These are phyloP conservation scores for Acanthisitta chloris DNA, from an alignment of 2,113 vertebrate species.

Conservation along the genomic window DNA sequence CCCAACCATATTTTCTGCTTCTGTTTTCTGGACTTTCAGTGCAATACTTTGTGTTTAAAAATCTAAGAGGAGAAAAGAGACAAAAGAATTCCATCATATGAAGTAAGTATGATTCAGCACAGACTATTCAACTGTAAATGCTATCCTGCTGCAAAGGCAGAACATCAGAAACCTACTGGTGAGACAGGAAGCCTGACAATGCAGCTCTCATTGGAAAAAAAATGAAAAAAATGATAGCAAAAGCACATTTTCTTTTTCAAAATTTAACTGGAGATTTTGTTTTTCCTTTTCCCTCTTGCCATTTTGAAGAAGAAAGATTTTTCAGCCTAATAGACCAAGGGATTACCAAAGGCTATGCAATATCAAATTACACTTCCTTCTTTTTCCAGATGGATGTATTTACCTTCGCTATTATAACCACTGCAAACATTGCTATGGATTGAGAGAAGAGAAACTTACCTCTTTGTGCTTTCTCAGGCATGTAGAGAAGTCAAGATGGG, in stretches of 20 bases:
- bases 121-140: background rate
- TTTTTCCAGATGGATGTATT: background rate
- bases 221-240: rapidly evolving
- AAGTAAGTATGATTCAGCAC: background rate
- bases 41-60: background rate
- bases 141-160: background rate
- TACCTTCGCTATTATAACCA: background rate
- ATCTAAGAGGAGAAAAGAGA: background rate
- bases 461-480: background rate
- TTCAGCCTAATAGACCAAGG: background rate
- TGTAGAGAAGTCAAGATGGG: background rate
- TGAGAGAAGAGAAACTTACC: background rate
- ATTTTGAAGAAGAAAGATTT: background rate
- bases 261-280: background rate
- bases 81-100: background rate
- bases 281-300: background rate
- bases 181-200: background rate
- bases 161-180: background rate
- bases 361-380: background rate
- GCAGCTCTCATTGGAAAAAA: background rate
- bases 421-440: background rate
- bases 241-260: background rate
- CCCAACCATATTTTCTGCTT: background rate
- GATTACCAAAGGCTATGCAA: background rate
- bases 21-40: background rate